A percentile compares a stretch with the other conserved stretches of the same genome.
These are phyloP conservation scores for Zingel zingel DNA, from an alignment of 2,113 vertebrate species.

Conservation along the genomic window DNA sequence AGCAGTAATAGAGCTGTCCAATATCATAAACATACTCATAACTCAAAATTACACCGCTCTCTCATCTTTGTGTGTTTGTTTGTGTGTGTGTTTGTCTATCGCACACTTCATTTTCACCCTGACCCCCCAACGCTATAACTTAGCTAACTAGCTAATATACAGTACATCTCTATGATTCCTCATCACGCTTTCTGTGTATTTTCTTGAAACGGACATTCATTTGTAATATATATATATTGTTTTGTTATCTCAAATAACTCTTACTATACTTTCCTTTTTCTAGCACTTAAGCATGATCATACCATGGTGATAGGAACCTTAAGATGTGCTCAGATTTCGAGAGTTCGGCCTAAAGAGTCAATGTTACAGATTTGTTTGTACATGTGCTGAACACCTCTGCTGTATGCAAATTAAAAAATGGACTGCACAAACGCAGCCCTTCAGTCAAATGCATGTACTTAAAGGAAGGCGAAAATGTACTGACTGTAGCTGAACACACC, in stretches of 20 bases:
- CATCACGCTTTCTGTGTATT: background rate
- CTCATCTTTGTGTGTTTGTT: constrained; percentile 48
- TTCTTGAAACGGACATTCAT: background rate
- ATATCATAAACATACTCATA: constrained; percentile 78
- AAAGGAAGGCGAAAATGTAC: background rate
- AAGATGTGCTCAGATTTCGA: background rate
- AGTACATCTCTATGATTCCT: background rate
- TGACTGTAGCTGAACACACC: background rate
- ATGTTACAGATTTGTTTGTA: background rate
- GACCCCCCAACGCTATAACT: background rate
- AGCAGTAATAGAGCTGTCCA: constrained; percentile 78
- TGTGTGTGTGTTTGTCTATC: constrained; percentile 30
- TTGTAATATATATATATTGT: background rate
- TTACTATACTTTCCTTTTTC: background rate
- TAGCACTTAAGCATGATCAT: background rate
- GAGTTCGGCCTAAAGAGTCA: background rate
- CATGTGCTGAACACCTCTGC: background rate
- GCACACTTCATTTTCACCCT: constrained; percentile 41
- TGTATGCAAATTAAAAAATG: background rate
- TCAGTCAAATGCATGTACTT: background rate
- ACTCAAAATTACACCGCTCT: constrained; percentile 70
- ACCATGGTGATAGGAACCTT: background rate
- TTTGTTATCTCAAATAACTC: background rate
- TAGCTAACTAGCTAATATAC: background rate
- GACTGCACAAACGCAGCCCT: background rate